These are phyloP conservation scores for Notoglanidium macrostoma DNA, from an alignment of 2,797 vertebrate genomes.

Conservation along the genomic window DNA sequence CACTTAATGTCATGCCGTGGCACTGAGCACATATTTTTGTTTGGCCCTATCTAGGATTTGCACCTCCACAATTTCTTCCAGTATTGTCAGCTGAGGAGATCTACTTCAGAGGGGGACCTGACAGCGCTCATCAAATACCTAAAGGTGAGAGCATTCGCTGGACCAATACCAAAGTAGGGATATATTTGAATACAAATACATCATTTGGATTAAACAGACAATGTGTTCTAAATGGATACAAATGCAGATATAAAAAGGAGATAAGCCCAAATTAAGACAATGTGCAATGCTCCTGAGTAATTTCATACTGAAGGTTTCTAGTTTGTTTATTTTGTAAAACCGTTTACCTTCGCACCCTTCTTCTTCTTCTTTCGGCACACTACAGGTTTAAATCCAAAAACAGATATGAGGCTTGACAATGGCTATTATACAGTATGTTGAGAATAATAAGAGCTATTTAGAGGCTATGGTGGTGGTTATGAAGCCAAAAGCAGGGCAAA, in stretches of 20 bases:
- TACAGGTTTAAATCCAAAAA: neutral
- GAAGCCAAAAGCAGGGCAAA: too few relatives aligned
- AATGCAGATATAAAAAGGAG: neutral
- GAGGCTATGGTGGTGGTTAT: too few relatives aligned
- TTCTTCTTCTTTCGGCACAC: too few relatives aligned
- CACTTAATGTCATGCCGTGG: neutral
- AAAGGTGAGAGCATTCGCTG: constrained; percentile 76
- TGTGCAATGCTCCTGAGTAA: neutral
- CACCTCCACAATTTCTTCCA: constrained; percentile 96
- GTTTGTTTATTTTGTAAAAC: neutral
- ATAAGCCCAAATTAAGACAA: neutral
- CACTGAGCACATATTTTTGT: neutral
- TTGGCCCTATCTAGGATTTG: constrained; percentile 79
- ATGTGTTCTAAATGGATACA: neutral
- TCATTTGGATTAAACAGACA: neutral
- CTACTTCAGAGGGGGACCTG: constrained; percentile 80
- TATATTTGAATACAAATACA: neutral
- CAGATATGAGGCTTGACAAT: neutral
- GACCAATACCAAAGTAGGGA: neutral
- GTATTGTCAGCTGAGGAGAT: constrained; percentile 87
- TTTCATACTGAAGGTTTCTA: neutral
- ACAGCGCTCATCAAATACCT: constrained; percentile 92
- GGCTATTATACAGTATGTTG: too few relatives aligned
- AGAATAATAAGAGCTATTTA: too few relatives aligned
- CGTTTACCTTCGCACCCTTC: neutral